Conservation (phyloP, 2,113 vertebrate genomes). For the Cyanocitta stelleri region DNA sequence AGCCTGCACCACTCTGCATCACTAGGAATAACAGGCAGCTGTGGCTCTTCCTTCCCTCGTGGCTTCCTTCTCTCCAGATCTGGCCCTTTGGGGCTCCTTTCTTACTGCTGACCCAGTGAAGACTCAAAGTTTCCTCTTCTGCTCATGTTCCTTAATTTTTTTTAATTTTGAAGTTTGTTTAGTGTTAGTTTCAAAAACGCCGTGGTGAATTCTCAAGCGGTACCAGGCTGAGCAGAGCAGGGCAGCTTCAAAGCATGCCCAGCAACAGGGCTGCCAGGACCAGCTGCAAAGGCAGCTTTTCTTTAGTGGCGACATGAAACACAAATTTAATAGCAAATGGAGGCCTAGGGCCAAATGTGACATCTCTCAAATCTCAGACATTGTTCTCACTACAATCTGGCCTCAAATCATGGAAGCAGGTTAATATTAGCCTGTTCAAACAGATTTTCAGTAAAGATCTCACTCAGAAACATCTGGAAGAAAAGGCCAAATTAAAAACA, state of each 20-base stretch:
- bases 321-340: neutral
- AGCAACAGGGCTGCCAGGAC: neutral
- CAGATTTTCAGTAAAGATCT: neutral
- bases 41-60: neutral
- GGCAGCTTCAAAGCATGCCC: neutral
- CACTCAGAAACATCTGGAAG: neutral
- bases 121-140: neutral
- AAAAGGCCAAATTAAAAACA: neutral
- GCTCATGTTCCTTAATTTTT: too few species aligned
- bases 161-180: neutral
- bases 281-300: neutral
- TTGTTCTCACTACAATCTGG: neutral
- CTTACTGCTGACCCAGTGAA: neutral
- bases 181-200: neutral
- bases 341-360: neutral
- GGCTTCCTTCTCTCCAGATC: neutral
- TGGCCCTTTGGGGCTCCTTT: neutral
- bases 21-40: neutral
- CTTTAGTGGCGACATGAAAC: neutral
- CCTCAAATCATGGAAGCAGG: neutral
- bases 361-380: constrained; percentile 1
- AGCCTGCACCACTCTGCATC: neutral
- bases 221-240: neutral
- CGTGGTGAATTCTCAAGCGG: neutral
- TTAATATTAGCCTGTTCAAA: constrained; percentile 4